Base-by-base conservation (phyloP, 2,797 vertebrate species). In the Rhinoraja longicauda region DNA sequence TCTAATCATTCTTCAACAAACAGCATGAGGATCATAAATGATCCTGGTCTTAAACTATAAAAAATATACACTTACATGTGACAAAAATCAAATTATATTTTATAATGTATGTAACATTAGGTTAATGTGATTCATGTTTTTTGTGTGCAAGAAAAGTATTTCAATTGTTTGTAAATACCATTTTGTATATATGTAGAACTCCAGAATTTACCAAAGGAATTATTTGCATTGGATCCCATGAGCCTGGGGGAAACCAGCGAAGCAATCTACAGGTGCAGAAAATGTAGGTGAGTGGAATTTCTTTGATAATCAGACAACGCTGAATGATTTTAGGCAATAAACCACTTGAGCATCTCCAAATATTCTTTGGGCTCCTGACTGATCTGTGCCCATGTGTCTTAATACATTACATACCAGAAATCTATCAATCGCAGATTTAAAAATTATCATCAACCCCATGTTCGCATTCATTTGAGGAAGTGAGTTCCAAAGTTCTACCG, bases 211-310 rank as follows among this genome's bases (percentile, higher is more conserved):
- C 99, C 98, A 75, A 96, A 62, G 93, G 98, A 99, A 93, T 94
- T 99, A 67, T 99, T 99, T 94, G 98, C 98, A 17, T 95, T 94
- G 77, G 98, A 99, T 94, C 98, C 99, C 79, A 95, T 93, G 24
- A 90, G 57, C 12, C 0, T 29, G 0, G 95, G 94, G 93, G 96
- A 96, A 93, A 96, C 95, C 93, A 93, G 95, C 75, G 98, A 98
- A 76, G 93, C 95, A 94, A 96, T 98, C 93, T 99, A 98, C 94
- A 97, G 97, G 94, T 99, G 99, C 95, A 97, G 98, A 94, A 99
- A 98, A 93, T 99, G 99, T 97, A 98, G 99, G 98, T 99, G 95
- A 94, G 93, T 67, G 64, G 36, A 93, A 32, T 29, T 26, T 78
- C 6, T n/a, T 70, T 84, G 26, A 91, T 75, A n/a, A 21, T 72